A percentile compares a stretch with the other conserved stretches of the same genome.
phyloP scores from a whole-genome alignment of 1,140 invertebrate species.

The Ooceraea biroi region DNA sequence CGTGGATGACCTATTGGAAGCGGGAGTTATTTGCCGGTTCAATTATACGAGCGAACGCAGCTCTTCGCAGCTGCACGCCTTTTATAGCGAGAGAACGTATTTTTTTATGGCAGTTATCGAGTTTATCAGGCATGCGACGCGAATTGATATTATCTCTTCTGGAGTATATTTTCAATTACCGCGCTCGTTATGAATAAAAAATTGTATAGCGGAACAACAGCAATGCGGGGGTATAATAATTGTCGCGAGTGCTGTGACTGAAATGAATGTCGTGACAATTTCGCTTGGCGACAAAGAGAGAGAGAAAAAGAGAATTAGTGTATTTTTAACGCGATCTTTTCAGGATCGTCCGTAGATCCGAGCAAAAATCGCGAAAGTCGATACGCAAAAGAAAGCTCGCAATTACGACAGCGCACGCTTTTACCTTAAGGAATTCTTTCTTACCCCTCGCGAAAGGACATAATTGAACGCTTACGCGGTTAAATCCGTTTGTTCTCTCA shows the following conservation, averaged over 20 bases:
- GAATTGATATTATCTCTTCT: neutral
- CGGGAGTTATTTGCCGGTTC: neutral
- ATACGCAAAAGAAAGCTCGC: constrained; percentile 42
- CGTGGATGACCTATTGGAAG: neutral
- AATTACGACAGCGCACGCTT: constrained; percentile 24
- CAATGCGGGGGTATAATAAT: neutral
- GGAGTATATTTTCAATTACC: constrained; percentile 18
- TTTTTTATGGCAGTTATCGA: constrained; percentile 30
- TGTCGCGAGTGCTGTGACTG: neutral
- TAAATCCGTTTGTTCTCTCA: constrained; percentile 40
- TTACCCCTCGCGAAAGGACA: neutral
- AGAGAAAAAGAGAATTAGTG: neutral
- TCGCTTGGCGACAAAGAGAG: neutral
- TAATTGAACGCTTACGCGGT: constrained; percentile 46
- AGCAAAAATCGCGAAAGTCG: constrained; percentile 19
- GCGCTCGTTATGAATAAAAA: constrained; percentile 1
- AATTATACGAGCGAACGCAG: neutral
- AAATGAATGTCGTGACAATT: constrained; percentile 15
- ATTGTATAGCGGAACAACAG: neutral
- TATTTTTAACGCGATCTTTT: neutral
- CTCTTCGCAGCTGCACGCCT: neutral
- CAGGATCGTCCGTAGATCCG: neutral
- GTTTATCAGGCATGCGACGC: neutral
- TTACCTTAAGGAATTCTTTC: constrained; percentile 29
- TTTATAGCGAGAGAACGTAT: neutral